phyloP scores from a whole-genome alignment of 2,113 vertebrate species.

The Calidris pygmaea region DNA sequence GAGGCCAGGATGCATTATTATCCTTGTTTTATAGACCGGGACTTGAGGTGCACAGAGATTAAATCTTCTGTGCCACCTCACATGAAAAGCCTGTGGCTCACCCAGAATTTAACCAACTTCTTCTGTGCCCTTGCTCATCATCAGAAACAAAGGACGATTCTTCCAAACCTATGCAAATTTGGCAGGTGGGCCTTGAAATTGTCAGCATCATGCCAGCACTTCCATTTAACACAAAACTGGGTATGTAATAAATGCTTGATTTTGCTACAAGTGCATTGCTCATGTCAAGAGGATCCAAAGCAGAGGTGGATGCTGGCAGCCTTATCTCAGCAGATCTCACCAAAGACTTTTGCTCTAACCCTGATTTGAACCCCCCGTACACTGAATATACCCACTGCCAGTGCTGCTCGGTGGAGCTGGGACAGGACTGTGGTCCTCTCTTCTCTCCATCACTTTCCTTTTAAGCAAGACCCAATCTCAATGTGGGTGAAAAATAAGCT shows the following conservation, averaged over 20 bases:
- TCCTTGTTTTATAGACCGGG: background rate
- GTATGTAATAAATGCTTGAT: background rate
- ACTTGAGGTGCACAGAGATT: background rate
- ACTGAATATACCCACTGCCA: background rate
- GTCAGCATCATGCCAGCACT: background rate
- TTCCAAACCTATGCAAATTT: background rate
- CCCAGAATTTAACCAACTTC: background rate
- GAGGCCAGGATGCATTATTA: background rate
- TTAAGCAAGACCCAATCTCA: background rate
- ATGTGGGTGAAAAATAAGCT: background rate
- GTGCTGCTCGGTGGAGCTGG: background rate
- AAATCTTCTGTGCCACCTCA: background rate
- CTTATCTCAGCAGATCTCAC: background rate
- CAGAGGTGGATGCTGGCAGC: background rate
- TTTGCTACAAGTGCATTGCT: background rate
- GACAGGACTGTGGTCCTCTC: background rate
- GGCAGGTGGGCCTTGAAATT: background rate
- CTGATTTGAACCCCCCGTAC: background rate
- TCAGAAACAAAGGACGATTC: background rate
- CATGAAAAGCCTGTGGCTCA: background rate
- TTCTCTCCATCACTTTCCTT: background rate
- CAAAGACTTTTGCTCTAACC: background rate
- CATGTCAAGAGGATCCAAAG: background rate
- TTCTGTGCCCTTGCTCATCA: background rate
- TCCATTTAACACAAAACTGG: background rate